Percentiles rank a stretch among this genome's conserved stretches.
phyloP scores from a whole-genome alignment of 2,797 vertebrate genomes.

The Saxicola maurus region DNA sequence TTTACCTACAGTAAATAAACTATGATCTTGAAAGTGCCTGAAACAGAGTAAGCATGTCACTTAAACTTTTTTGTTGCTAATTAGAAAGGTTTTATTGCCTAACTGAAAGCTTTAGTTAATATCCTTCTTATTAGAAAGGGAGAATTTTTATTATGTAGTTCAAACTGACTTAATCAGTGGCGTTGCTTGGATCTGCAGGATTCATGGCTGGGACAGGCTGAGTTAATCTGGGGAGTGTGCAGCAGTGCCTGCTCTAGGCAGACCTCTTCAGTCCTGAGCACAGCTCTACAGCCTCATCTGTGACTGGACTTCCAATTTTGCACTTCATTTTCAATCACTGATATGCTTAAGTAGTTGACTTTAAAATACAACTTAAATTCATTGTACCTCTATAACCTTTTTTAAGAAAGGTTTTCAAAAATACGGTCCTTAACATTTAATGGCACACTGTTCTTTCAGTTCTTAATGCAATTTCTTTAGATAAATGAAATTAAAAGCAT shows the following conservation, averaged over 20 bases:
- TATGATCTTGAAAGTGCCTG: slow-evolving; percentile 98
- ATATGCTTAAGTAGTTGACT: not conserved
- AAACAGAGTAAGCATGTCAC: slow-evolving; percentile 77
- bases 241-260: not conserved
- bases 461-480: slow-evolving; percentile 13
- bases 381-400: not conserved
- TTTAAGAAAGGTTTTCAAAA: slow-evolving; percentile 17
- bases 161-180: not conserved
- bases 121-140: slow-evolving; percentile 22
- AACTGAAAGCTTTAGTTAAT: slow-evolving; percentile 44
- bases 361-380: not conserved
- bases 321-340: not conserved
- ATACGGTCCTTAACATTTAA: not conserved
- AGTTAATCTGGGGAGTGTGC: not conserved
- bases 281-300: not conserved
- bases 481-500: not conserved
- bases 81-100: slow-evolving; percentile 28
- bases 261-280: not conserved
- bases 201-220: not conserved
- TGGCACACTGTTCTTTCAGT: not conserved
- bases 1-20: slow-evolving; percentile 90
- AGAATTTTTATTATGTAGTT: not conserved
- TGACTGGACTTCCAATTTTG: not conserved
- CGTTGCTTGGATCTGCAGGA: not conserved
- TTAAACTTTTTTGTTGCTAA: slow-evolving; percentile 57